Evolutionary conservation across 2,113 vertebrate species (phyloP), one percentile per base, ranked within the genome.

Genomic region (Oncorhynchus clarkii): DNA sequence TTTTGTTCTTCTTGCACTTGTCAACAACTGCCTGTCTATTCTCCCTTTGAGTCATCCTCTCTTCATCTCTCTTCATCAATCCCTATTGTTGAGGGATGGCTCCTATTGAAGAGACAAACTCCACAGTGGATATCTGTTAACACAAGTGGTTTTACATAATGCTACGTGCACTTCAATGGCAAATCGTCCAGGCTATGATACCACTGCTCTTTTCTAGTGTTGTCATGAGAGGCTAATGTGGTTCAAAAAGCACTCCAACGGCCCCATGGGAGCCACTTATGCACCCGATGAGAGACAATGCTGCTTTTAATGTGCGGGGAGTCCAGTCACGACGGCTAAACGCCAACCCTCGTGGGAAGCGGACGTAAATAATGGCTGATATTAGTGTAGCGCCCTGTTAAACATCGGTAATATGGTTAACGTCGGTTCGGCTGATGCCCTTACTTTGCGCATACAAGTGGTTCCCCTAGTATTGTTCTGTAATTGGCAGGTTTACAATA

Each of bases 111-210:
- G 39, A 9, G 22, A 45, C 13, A 54, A 27, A 67, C 26, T 24
- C 48, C 62, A 65, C 60, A 49, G 72, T 74, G 72, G 39, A 48
- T 69, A 73, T 74, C 67, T 24, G 72, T 79, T 70, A 79, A 70
- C 57, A 31, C 51, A 54, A 54, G 62, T 62, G 18, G 77, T 26
- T 73, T 78, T 73, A 49, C 24, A 73, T 62, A 73, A 73, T 57
- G 51, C 51, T 54, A 18, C 22, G 67, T 66, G 59, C 27, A 39
- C 22, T 54, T 39, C 14, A 59, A 59, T 34, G 39, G 54, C 31
- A 22, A 24, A 2, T 64, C 45, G 22, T 62, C 12, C 59, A 73
- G 9, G 34, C 3, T 39, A 72, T 59, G 51, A 66, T 59, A 59
- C 51, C 51, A 18, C 16, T 18, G 49, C 49, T 51, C 48, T 49